These are phyloP conservation scores for Psittacula derbiana DNA, from an alignment of 2,797 vertebrate genomes.

Conservation along the genomic window DNA sequence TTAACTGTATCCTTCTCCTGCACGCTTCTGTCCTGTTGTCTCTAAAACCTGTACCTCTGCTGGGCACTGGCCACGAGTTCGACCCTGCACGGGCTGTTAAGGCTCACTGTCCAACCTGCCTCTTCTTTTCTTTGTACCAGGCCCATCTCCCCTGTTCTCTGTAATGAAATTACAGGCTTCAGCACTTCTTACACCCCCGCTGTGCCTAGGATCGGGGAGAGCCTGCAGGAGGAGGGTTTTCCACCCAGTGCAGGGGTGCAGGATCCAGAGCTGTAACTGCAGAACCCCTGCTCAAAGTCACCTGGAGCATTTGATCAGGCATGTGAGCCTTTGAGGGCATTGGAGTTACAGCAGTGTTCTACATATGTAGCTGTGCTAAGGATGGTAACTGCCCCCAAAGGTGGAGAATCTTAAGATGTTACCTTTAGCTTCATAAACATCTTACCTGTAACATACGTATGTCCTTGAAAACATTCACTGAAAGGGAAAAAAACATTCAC, in stretches of 20 bases:
- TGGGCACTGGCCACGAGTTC: not conserved
- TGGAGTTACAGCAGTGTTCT: not conserved
- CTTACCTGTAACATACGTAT: not conserved
- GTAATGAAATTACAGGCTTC: not conserved
- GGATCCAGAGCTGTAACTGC: not conserved
- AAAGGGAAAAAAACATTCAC: not conserved
- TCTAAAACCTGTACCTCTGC: not conserved
- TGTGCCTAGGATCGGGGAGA: not conserved
- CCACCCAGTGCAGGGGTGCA: not conserved
- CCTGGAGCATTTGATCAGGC: not conserved
- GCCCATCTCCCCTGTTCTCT: not conserved
- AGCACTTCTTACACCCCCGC: fast-evolving
- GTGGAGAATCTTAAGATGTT: not conserved
- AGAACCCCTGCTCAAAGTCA: not conserved
- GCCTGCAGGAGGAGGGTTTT: not conserved
- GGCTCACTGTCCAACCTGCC: not conserved
- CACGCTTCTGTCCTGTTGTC: fast-evolving
- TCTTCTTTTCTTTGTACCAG: not conserved
- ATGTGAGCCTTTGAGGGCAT: not conserved
- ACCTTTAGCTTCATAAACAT: not conserved
- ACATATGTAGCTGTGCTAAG: not conserved
- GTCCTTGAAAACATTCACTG: not conserved
- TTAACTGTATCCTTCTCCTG: not conserved
- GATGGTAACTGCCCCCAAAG: not conserved
- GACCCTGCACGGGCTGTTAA: not conserved